These are phyloP conservation scores for Pseudoatta argentina DNA, from an alignment of 1,140 invertebrate genomes.

Conservation along the genomic window DNA sequence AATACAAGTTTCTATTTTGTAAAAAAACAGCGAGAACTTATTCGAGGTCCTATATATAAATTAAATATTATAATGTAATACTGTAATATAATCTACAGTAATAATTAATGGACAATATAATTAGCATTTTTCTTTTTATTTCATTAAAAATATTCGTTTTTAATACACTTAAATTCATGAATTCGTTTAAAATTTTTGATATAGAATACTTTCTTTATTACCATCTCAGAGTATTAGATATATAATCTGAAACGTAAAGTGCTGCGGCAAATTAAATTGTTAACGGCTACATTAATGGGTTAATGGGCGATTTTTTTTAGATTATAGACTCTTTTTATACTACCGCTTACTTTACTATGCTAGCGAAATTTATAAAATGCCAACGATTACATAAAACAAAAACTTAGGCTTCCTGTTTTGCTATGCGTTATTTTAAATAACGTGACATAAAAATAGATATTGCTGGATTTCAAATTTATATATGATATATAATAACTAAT, in stretches of 20 bases:
- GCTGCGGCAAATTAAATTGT: constrained; percentile 29
- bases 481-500: background rate
- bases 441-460: background rate
- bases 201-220: background rate
- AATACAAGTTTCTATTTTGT: too few species aligned
- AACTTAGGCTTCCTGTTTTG: background rate
- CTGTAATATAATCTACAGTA: background rate
- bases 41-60: too few species aligned
- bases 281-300: constrained; percentile 16
- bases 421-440: background rate
- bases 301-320: constrained; percentile 33
- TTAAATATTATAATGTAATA: constrained; percentile 3
- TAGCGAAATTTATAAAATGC: constrained; percentile 25
- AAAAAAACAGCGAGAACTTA: too few species aligned
- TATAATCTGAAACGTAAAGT: constrained; percentile 9
- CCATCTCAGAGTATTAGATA: background rate
- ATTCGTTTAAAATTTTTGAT: background rate
- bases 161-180: background rate
- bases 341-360: constrained; percentile 13
- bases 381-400: background rate
- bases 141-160: background rate
- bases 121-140: background rate
- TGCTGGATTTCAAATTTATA: background rate
- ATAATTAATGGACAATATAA: background rate
- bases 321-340: background rate